Percentiles rank a stretch among this genome's conserved stretches.
Evolutionary conservation across 2,888 invertebrate genomes (phyloP).

Genomic region (Scrobipalpa costella): DNA sequence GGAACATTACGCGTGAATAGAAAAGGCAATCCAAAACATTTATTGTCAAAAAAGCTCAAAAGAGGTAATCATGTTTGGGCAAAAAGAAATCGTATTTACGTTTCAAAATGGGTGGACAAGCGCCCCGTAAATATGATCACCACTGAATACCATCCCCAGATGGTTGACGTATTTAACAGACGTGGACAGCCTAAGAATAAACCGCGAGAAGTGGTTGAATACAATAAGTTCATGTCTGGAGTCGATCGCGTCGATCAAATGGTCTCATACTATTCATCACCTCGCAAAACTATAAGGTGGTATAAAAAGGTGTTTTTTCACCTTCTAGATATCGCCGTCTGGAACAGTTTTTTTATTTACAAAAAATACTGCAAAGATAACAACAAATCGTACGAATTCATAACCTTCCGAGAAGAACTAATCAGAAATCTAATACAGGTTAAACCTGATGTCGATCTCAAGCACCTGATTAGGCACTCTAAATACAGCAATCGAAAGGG

Average conservation of each 20-base stretch:
- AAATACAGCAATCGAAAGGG: constrained; percentile 20
- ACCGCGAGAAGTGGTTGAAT: constrained; percentile 31
- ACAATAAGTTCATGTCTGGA: constrained; percentile 34
- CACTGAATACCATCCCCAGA: constrained; percentile 24
- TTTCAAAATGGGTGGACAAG: constrained; percentile 31
- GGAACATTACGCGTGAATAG: constrained; percentile 31
- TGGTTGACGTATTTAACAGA: constrained; percentile 24
- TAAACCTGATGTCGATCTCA: background rate
- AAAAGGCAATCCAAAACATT: constrained; percentile 30
- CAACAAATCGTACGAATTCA: constrained; percentile 14
- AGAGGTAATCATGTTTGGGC: constrained; percentile 30
- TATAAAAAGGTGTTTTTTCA: constrained; percentile 31
- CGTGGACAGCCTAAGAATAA: constrained; percentile 24
- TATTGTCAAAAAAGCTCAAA: constrained; percentile 28
- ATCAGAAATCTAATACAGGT: constrained; percentile 11
- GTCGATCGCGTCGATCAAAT: constrained; percentile 33
- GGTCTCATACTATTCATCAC: constrained; percentile 33
- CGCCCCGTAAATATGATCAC: constrained; percentile 29
- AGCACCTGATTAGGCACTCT: constrained; percentile 6
- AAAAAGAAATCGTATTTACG: constrained; percentile 28
- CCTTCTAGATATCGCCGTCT: constrained; percentile 23
- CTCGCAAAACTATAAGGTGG: constrained; percentile 31
- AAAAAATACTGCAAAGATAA: constrained; percentile 17
- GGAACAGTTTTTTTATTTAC: constrained; percentile 25
- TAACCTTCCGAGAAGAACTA: constrained; percentile 15